These are phyloP conservation scores for Eupithecia pulchellata DNA, from an alignment of 2,888 invertebrate genomes.

Conservation along the genomic window DNA sequence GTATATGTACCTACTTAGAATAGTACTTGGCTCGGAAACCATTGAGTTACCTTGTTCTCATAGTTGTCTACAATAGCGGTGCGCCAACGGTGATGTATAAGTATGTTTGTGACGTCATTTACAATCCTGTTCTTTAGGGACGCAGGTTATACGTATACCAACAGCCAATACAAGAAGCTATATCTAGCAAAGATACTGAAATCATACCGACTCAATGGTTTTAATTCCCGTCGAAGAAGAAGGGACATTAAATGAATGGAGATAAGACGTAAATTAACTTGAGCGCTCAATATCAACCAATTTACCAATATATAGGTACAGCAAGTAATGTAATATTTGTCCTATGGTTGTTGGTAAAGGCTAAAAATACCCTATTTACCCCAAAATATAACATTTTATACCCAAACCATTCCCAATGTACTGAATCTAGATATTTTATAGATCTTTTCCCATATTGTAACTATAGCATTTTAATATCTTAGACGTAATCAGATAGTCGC, in stretches of 20 bases:
- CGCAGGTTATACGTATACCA: neutral
- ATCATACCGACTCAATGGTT: neutral
- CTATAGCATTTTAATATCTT: conserved; percentile 47
- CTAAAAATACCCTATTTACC: conserved; percentile 11
- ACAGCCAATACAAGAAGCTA: neutral
- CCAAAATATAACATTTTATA: conserved; percentile 47
- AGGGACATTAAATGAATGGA: neutral
- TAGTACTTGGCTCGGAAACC: conserved; percentile 20
- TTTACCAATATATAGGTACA: neutral
- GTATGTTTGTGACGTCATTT: neutral
- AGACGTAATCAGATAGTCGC: conserved; percentile 44
- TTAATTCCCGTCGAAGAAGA: neutral
- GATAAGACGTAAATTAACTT: neutral
- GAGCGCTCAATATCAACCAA: neutral
- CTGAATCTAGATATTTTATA: conserved; percentile 64
- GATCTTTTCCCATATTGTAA: conserved; percentile 61
- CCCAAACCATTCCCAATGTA: conserved; percentile 47
- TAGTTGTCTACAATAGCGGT: neutral
- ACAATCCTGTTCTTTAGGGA: neutral
- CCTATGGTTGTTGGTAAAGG: conserved; percentile 13
- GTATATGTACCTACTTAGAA: conserved; percentile 21
- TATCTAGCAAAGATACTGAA: neutral
- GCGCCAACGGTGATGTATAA: neutral
- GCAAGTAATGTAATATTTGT: neutral
- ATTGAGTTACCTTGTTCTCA: conserved; percentile 2